phyloP scores from a whole-genome alignment of 2,113 vertebrate genomes.

The Pardalotus punctatus region DNA sequence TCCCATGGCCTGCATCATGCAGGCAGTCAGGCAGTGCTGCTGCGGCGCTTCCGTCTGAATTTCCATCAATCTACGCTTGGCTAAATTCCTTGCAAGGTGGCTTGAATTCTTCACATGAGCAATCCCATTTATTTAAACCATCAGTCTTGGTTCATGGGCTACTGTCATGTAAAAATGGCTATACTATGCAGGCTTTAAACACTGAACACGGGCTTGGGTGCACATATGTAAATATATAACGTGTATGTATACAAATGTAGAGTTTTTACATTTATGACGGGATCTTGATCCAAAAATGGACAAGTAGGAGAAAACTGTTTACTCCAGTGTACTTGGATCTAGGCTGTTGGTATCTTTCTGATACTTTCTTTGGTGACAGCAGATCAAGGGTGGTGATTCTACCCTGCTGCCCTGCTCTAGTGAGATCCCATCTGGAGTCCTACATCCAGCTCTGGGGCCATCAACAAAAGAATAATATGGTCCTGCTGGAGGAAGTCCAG shows the following conservation, averaged over 20 bases:
- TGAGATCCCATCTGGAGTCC: neutral
- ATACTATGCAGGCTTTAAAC: neutral
- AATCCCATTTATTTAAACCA: neutral
- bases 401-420: too few relatives aligned
- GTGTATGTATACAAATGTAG: rapidly evolving
- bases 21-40: neutral
- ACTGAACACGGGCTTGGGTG: neutral
- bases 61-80: rapidly evolving
- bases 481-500: neutral
- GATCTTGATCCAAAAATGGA: neutral
- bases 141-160: neutral
- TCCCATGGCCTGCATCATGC: neutral
- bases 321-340: neutral
- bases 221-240: neutral
- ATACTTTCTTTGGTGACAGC: neutral
- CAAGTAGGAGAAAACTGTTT: neutral
- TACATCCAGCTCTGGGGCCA: neutral
- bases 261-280: neutral
- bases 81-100: neutral
- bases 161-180: neutral
- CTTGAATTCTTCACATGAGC: neutral
- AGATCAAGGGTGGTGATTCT: neutral
- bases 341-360: neutral
- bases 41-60: neutral
- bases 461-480: neutral